Base-by-base conservation (phyloP, 1,140 invertebrate genomes). In the Nebria ingens region DNA sequence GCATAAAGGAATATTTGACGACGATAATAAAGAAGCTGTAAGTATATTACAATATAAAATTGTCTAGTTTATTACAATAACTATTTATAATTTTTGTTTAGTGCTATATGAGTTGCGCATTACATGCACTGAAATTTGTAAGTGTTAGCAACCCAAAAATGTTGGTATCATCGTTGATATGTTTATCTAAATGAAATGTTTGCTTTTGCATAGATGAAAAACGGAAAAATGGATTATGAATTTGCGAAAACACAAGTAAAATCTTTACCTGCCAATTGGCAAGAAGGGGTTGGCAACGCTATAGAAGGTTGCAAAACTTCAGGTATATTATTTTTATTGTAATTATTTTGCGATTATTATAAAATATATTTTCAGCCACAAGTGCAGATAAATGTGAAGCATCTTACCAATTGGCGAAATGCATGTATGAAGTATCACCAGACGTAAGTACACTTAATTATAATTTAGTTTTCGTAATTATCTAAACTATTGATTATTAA, bases 361-460 rank as follows among this genome's bases (percentile, higher is more conserved):
- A 45, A 17, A 12, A 45, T 45, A 45, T 45, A 45, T 12, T 45
- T 45, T 4, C 15, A 45, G 40, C 40, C 15, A 17, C 17, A 45
- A 17, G 40, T 45, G 40, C 3, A 12, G 40, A 45, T 17, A 45
- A 45, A 45, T 45, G 40, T 45, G 40, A 9, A 17, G 40, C 40
- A 11, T 9, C 40, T 17, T 45, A 45, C 17, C 9, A 45, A 45
- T 17, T 45, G 17, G 40, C 40, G 15, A 9, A 45, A 17, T 45
- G 40, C 40, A 45, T 45, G 40, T 45, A 45, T 17, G 17, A 6
- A 12, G 40, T 17, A 45, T 9, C 9, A 17, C 40, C 40, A 11
- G 40, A 9, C 17, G 40, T 45, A 45, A 45, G 40, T 45, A 34
- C n/a, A n/a, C n/a, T n/a, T n/a, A n/a, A n/a, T n/a, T n/a, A n/a